Percentiles rank a stretch among this genome's conserved stretches.
Evolutionary conservation across 2,113 vertebrate genomes (phyloP).

Genomic region (Hippolais icterina): DNA sequence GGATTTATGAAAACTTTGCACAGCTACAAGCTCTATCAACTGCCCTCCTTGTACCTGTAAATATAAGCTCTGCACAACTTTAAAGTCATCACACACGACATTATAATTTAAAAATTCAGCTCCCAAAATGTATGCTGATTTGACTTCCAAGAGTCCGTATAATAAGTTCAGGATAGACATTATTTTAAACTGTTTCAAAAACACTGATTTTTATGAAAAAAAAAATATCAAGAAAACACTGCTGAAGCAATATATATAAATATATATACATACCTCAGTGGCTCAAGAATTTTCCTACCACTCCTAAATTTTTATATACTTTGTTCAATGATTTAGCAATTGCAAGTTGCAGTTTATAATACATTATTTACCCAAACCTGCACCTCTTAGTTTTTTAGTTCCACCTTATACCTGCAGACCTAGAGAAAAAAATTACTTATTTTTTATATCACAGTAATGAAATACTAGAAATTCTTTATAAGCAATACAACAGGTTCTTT

Average conservation of each 20-base stretch:
- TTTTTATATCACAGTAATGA: neutral
- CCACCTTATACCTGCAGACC: neutral
- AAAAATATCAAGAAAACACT: neutral
- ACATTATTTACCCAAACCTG: neutral
- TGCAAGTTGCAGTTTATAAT: neutral
- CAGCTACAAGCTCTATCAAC: neutral
- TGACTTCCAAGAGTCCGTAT: neutral
- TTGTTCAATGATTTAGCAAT: neutral
- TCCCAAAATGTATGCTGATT: neutral
- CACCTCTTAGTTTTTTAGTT: neutral
- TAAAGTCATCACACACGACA: neutral
- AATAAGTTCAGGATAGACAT: neutral
- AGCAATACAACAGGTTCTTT: neutral
- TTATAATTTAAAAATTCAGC: neutral
- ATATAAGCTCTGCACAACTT: neutral
- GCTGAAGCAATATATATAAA: neutral
- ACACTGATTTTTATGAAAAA: neutral
- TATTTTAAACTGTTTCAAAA: conserved; percentile 22
- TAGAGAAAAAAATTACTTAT: neutral
- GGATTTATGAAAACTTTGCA: conserved; percentile 29
- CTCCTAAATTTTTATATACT: neutral
- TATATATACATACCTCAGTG: neutral
- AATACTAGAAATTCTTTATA: conserved; percentile 15
- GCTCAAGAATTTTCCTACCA: neutral
- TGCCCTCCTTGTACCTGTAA: neutral